phyloP scores from a whole-genome alignment of 2,888 invertebrate species.

The Junonia oenone region DNA sequence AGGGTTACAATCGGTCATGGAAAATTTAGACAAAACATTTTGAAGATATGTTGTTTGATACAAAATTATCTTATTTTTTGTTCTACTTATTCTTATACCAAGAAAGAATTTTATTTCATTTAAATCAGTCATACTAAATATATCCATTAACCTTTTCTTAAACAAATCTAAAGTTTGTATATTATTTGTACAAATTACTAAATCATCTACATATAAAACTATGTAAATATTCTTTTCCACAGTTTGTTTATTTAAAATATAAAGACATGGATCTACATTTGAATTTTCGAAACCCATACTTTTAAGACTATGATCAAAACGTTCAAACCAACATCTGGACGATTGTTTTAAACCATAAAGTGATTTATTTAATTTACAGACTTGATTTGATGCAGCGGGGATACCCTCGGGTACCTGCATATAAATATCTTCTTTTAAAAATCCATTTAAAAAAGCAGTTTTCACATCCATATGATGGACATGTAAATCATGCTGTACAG shows the following conservation, averaged over 20 bases:
- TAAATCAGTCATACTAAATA: conserved; percentile 30
- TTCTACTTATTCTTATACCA: conserved; percentile 29
- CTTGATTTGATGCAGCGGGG: conserved; percentile 19
- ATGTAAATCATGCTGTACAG: conserved; percentile 30
- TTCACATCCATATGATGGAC: conserved; percentile 33
- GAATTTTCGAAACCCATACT: conserved; percentile 29
- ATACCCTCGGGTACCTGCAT: conserved; percentile 34
- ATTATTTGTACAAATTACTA: conserved; percentile 8
- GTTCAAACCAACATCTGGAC: conserved; percentile 30
- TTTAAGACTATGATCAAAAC: conserved; percentile 25
- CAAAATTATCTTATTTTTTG: conserved; percentile 24
- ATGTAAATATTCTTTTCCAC: conserved; percentile 27
- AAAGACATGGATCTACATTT: conserved; percentile 27
- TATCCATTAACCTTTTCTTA: conserved; percentile 25
- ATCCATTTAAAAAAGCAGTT: conserved; percentile 33
- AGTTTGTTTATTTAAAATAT: conserved; percentile 23
- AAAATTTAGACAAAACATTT: conserved; percentile 29
- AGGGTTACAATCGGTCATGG: conserved; percentile 30
- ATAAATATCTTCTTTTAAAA: conserved; percentile 31
- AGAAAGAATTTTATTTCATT: conserved; percentile 30
- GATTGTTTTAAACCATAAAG: conserved; percentile 34
- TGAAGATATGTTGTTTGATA: conserved; percentile 28
- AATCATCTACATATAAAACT: conserved; percentile 30
- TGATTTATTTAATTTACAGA: conserved; percentile 37
- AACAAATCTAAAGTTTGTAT: conserved; percentile 15